phyloP scores from a whole-genome alignment of 2,797 vertebrate genomes.

The Pygocentrus nattereri region DNA sequence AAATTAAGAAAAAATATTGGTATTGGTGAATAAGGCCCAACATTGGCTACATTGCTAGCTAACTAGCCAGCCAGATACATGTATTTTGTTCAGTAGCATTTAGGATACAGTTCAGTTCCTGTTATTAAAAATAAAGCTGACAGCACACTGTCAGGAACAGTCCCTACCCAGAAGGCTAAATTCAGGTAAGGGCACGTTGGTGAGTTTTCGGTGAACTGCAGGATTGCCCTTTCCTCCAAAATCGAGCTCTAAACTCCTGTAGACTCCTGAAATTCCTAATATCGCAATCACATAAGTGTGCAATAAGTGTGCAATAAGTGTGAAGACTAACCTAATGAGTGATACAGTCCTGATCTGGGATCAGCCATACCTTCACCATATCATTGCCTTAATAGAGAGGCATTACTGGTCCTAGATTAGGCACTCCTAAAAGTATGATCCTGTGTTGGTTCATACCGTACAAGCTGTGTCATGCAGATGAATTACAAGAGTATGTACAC shows the following conservation, averaged over 20 bases:
- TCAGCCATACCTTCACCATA: not conserved
- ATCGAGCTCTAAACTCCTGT: not conserved
- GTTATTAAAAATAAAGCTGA: not conserved
- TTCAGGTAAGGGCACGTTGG: conserved; percentile 2
- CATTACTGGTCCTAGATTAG: conserved; percentile 8
- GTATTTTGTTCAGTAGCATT: no score
- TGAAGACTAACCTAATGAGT: not conserved
- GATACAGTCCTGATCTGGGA: not conserved
- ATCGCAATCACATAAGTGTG: no score
- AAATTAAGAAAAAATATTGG: no score
- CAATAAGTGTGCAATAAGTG: not conserved
- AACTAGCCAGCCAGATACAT: no score
- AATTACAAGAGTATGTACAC: not conserved
- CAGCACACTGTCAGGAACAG: not conserved
- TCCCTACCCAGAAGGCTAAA: not conserved
- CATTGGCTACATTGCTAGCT: no score
- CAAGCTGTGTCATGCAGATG: not conserved
- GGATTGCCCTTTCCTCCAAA: not conserved
- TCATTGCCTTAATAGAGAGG: not conserved
- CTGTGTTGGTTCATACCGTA: not conserved
- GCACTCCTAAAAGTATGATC: not conserved
- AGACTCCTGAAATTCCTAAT: not conserved
- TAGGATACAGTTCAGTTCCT: no score
- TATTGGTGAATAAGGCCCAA: no score
- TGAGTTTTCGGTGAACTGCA: not conserved